A percentile compares a stretch with the other conserved stretches of the same genome.
Evolutionary conservation across 2,888 invertebrate species (phyloP).

Genomic region (Selenia dentaria): DNA sequence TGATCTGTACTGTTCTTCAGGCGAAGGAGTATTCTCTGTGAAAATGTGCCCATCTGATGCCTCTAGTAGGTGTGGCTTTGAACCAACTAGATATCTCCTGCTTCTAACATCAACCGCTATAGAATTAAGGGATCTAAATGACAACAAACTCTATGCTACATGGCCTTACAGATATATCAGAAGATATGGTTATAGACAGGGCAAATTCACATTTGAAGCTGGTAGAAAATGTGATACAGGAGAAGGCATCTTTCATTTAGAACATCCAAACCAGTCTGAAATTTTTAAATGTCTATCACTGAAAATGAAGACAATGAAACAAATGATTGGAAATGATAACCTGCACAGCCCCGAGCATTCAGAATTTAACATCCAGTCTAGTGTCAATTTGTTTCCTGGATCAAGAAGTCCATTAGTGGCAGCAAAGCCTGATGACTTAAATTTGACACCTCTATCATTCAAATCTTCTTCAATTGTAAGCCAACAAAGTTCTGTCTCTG

Average conservation of each 20-base stretch:
- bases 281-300: constrained; percentile 92
- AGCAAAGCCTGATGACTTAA: constrained; percentile 75
- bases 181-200: constrained; percentile 93
- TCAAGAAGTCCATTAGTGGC: constrained; percentile 93
- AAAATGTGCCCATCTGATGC: constrained; percentile 91
- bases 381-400: constrained; percentile 91
- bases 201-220: constrained; percentile 95
- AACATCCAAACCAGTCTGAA: constrained; percentile 92
- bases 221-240: constrained; percentile 94
- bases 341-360: constrained; percentile 87
- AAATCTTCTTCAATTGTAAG: constrained; percentile 72
- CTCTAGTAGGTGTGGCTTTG: constrained; percentile 90
- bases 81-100: constrained; percentile 88
- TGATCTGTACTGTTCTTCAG: constrained; percentile 94
- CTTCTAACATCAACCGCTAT: constrained; percentile 90
- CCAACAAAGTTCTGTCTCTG: constrained; percentile 64
- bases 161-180: constrained; percentile 95
- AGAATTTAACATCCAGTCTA: constrained; percentile 89
- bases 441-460: constrained; percentile 73
- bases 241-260: constrained; percentile 92
- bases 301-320: constrained; percentile 95
- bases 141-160: constrained; percentile 87
- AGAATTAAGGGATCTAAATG: constrained; percentile 88
- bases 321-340: constrained; percentile 89
- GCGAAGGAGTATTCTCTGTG: constrained; percentile 92